A percentile compares a stretch with the other conserved stretches of the same genome.
Conservation (phyloP, 2,888 invertebrate genomes). For the Pocota personata region DNA sequence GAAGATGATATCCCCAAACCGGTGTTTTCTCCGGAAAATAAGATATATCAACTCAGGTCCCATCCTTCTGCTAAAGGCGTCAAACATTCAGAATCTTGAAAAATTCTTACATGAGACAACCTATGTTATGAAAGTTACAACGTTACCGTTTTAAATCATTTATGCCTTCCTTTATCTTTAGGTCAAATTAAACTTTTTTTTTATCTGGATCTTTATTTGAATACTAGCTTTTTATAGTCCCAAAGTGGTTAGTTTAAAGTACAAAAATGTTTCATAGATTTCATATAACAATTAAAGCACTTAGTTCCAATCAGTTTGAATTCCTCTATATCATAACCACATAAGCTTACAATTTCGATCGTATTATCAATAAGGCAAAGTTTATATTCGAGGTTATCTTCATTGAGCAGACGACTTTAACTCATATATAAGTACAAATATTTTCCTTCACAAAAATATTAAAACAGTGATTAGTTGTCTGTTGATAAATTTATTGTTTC, state of each 20-base stretch:
- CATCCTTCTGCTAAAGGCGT: too few relatives aligned
- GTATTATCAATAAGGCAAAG: slow-evolving; percentile 29
- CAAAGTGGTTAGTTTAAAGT: neutral
- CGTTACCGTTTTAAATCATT: too few relatives aligned
- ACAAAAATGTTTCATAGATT: neutral
- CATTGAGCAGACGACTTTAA: neutral
- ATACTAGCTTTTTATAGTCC: neutral
- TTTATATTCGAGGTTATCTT: slow-evolving; percentile 31
- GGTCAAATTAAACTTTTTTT: too few relatives aligned
- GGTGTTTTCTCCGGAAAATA: too few relatives aligned
- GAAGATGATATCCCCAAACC: too few relatives aligned
- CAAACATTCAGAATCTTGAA: too few relatives aligned
- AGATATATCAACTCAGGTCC: too few relatives aligned
- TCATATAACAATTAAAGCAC: neutral
- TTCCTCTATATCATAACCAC: neutral
- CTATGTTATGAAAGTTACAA: too few relatives aligned
- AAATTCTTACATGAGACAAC: too few relatives aligned
- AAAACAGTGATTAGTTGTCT: neutral
- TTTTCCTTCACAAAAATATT: neutral
- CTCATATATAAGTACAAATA: neutral
- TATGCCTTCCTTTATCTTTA: too few relatives aligned
- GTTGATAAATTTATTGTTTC: neutral
- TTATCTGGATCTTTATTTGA: neutral
- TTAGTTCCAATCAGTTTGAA: neutral
- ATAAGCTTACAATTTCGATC: neutral